Base-by-base conservation (phyloP, 2,888 invertebrate species). In the Andrena fulva region DNA sequence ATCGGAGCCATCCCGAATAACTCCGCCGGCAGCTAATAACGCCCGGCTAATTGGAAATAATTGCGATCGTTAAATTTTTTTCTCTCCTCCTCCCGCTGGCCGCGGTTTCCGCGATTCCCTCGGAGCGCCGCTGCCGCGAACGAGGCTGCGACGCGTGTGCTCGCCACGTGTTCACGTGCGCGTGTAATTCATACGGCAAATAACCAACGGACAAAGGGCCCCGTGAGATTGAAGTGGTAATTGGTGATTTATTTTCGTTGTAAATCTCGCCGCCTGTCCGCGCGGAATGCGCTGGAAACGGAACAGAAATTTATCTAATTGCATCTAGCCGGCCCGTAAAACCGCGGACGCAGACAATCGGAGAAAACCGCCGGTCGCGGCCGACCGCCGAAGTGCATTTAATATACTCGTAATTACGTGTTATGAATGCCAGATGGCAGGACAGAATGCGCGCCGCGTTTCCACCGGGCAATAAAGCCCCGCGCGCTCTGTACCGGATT, bases 201-300 rank as follows among this genome's bases (percentile, higher is more conserved):
- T 70, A 70, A 70, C 63, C 56, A 77, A 77, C 63, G 59, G 64
- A 70, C 63, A 76, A 70, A 71, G 24, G 27, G 24, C 48, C 29
- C 50, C 29, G 27, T 8, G 64, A 33, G 56, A 77, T 63, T 16
- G 27, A 64, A 24, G 72, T 48, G 50, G 77, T 71, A 64, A 77
- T 71, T 71, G 72, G 33, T 64, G 62, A 72, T 77, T 77, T 66
- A 77, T 77, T 77, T 72, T 64, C 72, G 20, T 72, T 54, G 69
- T 75, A 75, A 75, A 72, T 72, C 64, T 64, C 24, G 7, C 31
- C 10, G 27, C 29, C 24, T 29, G 33, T 62, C 50, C 24, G 20
- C 29, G 50, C 4, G 42, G 60, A 62, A 54, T 68, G 60, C 27
- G 24, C 10, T n/a, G 31, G 20, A 27, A 75, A 71, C 54, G 33